A percentile compares a stretch with the other conserved stretches of the same genome.
phyloP scores from a whole-genome alignment of 2,797 vertebrate genomes.

The Spatula clypeata region DNA sequence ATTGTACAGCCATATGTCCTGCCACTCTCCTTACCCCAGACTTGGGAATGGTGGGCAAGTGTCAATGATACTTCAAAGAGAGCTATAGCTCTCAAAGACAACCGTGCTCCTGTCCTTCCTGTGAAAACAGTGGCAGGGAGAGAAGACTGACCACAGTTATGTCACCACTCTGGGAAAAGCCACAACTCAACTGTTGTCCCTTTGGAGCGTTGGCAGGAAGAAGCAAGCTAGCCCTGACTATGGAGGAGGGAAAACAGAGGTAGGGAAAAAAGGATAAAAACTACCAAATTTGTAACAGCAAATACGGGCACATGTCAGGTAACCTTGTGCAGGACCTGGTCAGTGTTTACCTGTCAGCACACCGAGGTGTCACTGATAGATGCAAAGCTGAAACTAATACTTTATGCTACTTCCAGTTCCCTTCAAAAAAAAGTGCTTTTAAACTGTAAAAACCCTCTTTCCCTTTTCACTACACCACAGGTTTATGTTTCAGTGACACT shows the following conservation, averaged over 20 bases:
- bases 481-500: background rate
- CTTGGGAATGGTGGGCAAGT: background rate
- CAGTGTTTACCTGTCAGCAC: background rate
- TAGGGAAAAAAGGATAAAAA: background rate
- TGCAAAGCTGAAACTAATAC: background rate
- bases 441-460: background rate
- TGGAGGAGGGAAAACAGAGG: background rate
- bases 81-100: background rate
- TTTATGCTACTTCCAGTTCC: background rate
- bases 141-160: background rate
- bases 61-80: background rate
- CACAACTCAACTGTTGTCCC: accelerated
- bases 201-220: background rate
- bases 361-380: background rate
- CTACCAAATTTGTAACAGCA: background rate
- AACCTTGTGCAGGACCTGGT: background rate
- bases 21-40: background rate
- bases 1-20: background rate
- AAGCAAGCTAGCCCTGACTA: accelerated
- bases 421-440: background rate
- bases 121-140: background rate
- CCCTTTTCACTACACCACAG: background rate
- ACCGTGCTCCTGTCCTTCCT: background rate
- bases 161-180: background rate
- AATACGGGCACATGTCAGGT: background rate